Percentiles rank a stretch among this genome's conserved stretches.
These are phyloP conservation scores for Protosalanx chinensis DNA, from an alignment of 2,797 vertebrate species.

Conservation along the genomic window DNA sequence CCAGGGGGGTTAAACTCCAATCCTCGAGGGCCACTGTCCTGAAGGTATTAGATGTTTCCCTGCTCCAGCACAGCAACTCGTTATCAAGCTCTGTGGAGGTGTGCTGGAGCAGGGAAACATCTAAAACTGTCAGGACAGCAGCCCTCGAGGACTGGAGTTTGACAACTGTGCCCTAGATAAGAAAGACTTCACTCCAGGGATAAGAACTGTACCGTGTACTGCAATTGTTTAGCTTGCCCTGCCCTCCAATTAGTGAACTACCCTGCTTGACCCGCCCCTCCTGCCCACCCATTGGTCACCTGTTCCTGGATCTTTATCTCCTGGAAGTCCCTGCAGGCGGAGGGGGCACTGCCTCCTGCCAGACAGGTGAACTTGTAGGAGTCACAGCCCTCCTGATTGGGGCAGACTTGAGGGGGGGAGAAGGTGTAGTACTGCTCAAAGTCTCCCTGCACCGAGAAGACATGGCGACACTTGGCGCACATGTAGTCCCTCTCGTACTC, in stretches of 20 bases:
- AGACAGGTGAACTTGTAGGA: slow-evolving; percentile 87
- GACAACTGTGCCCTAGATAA: too few species aligned
- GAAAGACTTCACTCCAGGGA: too few species aligned
- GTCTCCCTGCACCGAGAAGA: slow-evolving; percentile 80
- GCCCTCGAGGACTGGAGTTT: too few species aligned
- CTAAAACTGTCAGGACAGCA: too few species aligned
- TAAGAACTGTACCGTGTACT: too few species aligned
- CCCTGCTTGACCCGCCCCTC: not conserved
- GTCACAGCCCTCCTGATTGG: slow-evolving; percentile 77
- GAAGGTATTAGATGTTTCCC: too few species aligned
- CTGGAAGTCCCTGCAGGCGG: slow-evolving; percentile 89
- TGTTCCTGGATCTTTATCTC: slow-evolving; percentile 98
- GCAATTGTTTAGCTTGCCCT: too few species aligned
- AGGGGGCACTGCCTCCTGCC: slow-evolving; percentile 74
- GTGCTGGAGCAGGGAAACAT: too few species aligned
- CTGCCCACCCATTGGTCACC: slow-evolving; percentile 58
- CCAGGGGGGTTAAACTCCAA: too few species aligned
- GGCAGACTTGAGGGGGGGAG: slow-evolving; percentile 74
- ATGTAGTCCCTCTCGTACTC: slow-evolving; percentile 91
- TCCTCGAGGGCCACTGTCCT: too few species aligned
- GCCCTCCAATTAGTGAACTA: not conserved
- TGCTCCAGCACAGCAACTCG: too few species aligned
- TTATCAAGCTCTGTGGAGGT: too few species aligned
- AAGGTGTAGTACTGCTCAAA: slow-evolving; percentile 87
- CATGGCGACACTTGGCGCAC: slow-evolving; percentile 86